Evolutionary conservation across 2,888 invertebrate genomes (phyloP).

Genomic region (Nomada ferruginata): DNA sequence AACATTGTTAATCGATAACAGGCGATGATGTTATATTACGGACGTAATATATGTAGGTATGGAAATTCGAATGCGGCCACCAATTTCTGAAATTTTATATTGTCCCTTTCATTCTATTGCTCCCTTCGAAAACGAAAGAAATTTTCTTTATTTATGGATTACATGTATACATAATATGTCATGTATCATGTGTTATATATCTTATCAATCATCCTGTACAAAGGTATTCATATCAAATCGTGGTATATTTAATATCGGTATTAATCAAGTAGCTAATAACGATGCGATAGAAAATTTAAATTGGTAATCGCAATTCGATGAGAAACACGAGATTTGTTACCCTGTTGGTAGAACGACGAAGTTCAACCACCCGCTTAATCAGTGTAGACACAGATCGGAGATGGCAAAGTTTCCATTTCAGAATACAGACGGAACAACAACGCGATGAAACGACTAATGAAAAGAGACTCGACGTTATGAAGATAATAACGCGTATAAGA

Average conservation of each 20-base stretch:
- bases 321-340: slow-evolving; percentile 16
- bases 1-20: slow-evolving; percentile 20
- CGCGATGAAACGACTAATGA: not conserved
- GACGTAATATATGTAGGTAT: not conserved
- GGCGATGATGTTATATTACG: slow-evolving; percentile 11
- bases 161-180: too few species aligned
- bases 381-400: slow-evolving; percentile 16
- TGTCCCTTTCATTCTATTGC: too few species aligned
- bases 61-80: slow-evolving; percentile 4
- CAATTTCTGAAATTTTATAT: not conserved
- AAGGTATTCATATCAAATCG: not conserved
- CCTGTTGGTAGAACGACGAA: slow-evolving; percentile 14
- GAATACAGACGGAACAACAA: not conserved
- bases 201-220: too few species aligned
- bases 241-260: not conserved
- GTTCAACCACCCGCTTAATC: not conserved
- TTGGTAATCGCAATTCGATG: slow-evolving; percentile 3
- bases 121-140: not conserved
- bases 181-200: too few species aligned
- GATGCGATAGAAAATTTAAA: not conserved
- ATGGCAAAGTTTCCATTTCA: not conserved
- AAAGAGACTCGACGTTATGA: not conserved
- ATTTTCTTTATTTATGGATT: not conserved
- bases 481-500: not conserved
- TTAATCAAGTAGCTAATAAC: too few species aligned